These are phyloP conservation scores for Xenops minutus DNA, from an alignment of 2,797 vertebrate genomes.

Conservation along the genomic window DNA sequence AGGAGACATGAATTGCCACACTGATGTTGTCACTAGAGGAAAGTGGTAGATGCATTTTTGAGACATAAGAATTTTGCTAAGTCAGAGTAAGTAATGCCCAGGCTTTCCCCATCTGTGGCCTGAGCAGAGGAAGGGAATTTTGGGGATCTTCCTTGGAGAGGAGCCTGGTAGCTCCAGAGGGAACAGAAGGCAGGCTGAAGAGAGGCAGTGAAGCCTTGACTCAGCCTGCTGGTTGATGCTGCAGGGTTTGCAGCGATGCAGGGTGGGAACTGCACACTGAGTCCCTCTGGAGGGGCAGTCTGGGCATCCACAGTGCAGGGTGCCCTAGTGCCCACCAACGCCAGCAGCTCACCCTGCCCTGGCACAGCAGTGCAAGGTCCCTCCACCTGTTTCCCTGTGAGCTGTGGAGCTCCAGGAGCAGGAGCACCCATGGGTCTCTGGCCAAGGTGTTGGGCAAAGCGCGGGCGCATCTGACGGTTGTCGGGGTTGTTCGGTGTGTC, in stretches of 20 bases:
- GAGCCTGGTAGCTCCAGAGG: neutral
- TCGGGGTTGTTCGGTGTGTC: neutral
- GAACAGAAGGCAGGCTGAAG: neutral
- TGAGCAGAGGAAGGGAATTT: neutral
- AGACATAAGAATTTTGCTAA: neutral
- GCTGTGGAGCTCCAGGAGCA: neutral
- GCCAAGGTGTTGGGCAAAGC: fast-evolving
- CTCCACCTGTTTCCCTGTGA: neutral
- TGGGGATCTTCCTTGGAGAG: neutral
- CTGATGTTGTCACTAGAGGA: neutral
- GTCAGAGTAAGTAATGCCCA: neutral
- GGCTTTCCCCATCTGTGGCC: neutral
- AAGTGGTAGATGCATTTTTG: neutral
- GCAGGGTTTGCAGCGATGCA: neutral
- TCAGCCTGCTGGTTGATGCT: neutral
- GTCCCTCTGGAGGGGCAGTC: neutral
- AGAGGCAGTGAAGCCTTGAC: neutral
- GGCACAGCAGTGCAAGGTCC: neutral
- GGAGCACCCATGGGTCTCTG: fast-evolving
- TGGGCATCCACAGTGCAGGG: too few species aligned
- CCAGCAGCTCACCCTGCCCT: neutral
- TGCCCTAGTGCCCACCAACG: neutral
- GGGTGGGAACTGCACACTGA: fast-evolving
- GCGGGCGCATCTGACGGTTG: fast-evolving
- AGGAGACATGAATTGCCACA: neutral